Base-by-base conservation (phyloP, 2,797 vertebrate species). In the Ambastaia sidthimunki region DNA sequence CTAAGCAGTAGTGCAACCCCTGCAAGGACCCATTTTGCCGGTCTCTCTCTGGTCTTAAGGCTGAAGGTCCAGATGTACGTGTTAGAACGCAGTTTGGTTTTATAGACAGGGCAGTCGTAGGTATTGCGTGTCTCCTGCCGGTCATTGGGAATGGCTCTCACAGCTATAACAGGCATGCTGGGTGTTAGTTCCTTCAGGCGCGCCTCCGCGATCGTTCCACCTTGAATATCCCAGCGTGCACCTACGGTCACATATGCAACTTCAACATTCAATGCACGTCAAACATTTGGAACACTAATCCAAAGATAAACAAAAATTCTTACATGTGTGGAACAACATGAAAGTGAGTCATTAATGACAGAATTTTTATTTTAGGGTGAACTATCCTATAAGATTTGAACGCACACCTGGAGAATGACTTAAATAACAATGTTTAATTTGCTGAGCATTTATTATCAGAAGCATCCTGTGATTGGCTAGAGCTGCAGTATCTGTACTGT, bases 1-100 rank as follows among this genome's bases (percentile, higher is more conserved):
- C 92, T 93, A 25, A 94, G 84, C 82, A 96, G 89, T 83, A 95
- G 91, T 65, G 93, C 93, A 82, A 95, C 93, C 28, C 92, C 95
- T 0, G 92, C 92, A 80, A 95, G 89, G 31, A 93, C 87, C 93
- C 92, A 88, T 89, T 92, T 94, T 55, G 93, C 92, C 0, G 93
- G 90, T 21, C 89, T 91, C 86, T 93, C 92, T 60, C 93, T 93
- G 71, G 88, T 92, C 90, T 96, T 94, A n/a, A 94, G 85, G 71
- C 92, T 94, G 25, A 94, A 93, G 69, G 91, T 88, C 89, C 88
- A 85, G 1, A 91, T 90, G 31, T 92, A 94, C 19, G 90, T 91
- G 54, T 84, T 88, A 0, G 91, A 89, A 84, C 94, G 90, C 74
- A 93, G 87, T 89, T 93, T 92, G 84, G 93, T 94, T 88, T 92